phyloP scores from a whole-genome alignment of 2,113 vertebrate genomes.

The Macrotis lagotis region DNA sequence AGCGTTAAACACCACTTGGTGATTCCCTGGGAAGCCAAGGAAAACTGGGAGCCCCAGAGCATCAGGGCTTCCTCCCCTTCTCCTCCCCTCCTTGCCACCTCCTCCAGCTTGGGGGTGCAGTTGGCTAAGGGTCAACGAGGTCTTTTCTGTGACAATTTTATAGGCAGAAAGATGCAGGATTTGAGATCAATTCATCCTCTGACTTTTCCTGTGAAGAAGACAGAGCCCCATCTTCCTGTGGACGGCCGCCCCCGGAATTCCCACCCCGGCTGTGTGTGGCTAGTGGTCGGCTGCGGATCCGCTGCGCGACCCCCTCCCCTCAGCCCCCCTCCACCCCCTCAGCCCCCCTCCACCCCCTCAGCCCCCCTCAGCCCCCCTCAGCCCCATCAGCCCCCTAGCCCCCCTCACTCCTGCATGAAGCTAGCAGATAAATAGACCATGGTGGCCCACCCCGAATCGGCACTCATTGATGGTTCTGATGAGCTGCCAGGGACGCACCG shows the following conservation, averaged over 20 bases:
- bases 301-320: conserved; percentile 53
- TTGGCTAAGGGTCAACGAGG: conserved; percentile 70
- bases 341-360: background rate
- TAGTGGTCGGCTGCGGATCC: conserved; percentile 76
- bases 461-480: conserved; percentile 81
- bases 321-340: too few species aligned
- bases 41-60: conserved; percentile 43
- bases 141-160: conserved; percentile 79
- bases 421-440: conserved; percentile 84
- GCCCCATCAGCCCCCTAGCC: background rate
- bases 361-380: too few species aligned
- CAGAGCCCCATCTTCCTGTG: conserved; percentile 79
- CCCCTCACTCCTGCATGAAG: conserved; percentile 71
- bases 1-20: conserved; percentile 57
- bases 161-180: conserved; percentile 85
- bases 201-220: conserved; percentile 84
- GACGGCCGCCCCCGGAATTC: conserved; percentile 85
- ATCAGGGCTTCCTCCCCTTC: background rate
- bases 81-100: background rate
- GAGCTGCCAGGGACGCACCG: conserved; percentile 62
- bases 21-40: conserved; percentile 70
- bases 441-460: conserved; percentile 75
- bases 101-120: conserved; percentile 53
- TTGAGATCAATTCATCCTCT: conserved; percentile 85
- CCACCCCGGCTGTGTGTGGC: conserved; percentile 74